Conservation (phyloP, 2,888 invertebrate genomes). For the Blastobasis lacticolella region DNA sequence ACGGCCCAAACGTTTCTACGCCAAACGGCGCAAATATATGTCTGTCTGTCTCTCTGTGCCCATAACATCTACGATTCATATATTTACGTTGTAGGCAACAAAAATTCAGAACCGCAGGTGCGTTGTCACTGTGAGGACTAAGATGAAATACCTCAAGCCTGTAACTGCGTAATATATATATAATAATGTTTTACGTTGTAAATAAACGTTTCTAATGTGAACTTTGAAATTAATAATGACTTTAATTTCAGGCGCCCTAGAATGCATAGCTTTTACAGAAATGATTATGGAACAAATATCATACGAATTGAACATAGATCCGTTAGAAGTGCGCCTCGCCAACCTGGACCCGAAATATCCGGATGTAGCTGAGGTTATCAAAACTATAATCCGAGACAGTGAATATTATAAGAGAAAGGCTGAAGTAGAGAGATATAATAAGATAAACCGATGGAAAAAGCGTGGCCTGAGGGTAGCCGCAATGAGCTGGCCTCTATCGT, state of each 20-base stretch:
- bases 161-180: not conserved
- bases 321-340: constrained; percentile 52
- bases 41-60: too few species aligned
- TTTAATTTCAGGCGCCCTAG: constrained; percentile 20
- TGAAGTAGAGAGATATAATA: constrained; percentile 62
- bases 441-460: constrained; percentile 82
- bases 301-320: constrained; percentile 58
- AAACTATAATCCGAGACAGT: constrained; percentile 47
- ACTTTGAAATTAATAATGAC: not conserved
- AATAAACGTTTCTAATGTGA: too few species aligned
- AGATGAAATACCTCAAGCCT: too few species aligned
- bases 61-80: too few species aligned
- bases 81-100: too few species aligned
- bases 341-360: constrained; percentile 46
- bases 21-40: too few species aligned
- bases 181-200: not conserved
- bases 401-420: constrained; percentile 54
- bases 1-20: too few species aligned
- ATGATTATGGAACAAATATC: constrained; percentile 77
- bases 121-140: too few species aligned
- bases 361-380: constrained; percentile 47
- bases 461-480: constrained; percentile 52
- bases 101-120: too few species aligned
- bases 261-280: constrained; percentile 42
- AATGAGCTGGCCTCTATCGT: constrained; percentile 72